Evolutionary conservation across 2,888 invertebrate species (phyloP).

Genomic region (Diaphora mendica): DNA sequence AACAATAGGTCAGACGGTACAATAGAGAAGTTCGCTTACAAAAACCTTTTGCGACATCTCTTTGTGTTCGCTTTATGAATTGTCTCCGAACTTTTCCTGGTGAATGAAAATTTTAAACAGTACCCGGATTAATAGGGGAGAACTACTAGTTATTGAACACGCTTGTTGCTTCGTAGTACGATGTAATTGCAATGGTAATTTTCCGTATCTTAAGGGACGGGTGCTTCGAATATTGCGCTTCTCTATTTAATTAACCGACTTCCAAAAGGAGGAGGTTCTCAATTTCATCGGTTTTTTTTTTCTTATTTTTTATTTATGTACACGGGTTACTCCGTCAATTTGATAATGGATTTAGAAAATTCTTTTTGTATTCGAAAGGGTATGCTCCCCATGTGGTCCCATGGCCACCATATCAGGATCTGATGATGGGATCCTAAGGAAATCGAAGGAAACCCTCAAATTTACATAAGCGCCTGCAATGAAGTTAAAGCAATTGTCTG

Average conservation of each 20-base stretch:
- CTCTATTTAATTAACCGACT: background rate
- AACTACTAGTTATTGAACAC: slow-evolving; percentile 32
- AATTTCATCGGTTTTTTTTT: no score
- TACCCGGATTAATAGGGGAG: slow-evolving; percentile 34
- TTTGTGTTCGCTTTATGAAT: slow-evolving; percentile 60
- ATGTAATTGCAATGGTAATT: slow-evolving; percentile 25
- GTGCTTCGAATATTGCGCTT: background rate
- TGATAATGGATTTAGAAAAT: no score
- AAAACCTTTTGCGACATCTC: slow-evolving; percentile 58
- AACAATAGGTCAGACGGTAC: slow-evolving; percentile 59
- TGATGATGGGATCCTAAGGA: no score
- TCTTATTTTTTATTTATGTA: no score
- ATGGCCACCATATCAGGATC: no score
- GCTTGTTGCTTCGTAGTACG: slow-evolving; percentile 37
- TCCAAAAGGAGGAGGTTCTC: no score
- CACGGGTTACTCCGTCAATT: no score
- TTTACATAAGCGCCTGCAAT: no score
- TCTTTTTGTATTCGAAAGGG: no score
- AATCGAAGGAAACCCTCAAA: no score
- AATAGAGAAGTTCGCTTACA: slow-evolving; percentile 61
- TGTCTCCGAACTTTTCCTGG: slow-evolving; percentile 50
- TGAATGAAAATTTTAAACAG: slow-evolving; percentile 53
- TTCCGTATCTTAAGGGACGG: slow-evolving; percentile 16
- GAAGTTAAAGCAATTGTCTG: no score
- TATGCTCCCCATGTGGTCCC: no score